Conservation (phyloP, 2,888 invertebrate species). For the Neoitamus cyanurus region DNA sequence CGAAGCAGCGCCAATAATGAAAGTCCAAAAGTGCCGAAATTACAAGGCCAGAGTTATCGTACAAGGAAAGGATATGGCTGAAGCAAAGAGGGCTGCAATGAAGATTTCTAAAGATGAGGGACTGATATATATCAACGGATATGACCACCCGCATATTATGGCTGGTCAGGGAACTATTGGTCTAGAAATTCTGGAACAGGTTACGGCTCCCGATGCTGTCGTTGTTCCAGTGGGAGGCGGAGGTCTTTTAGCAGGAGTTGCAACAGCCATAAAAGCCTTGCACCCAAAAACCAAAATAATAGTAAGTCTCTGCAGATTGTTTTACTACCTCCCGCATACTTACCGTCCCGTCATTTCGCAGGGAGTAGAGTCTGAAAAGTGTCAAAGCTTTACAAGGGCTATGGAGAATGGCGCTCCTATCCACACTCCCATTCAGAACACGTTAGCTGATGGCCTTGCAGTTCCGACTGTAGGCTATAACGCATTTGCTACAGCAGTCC, state of each 20-base stretch:
- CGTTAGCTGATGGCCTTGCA: slow-evolving; percentile 88
- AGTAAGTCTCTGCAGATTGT: slow-evolving; percentile 70
- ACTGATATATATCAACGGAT: slow-evolving; percentile 89
- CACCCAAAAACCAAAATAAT: slow-evolving; percentile 86
- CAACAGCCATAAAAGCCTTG: slow-evolving; percentile 88
- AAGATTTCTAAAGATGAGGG: slow-evolving; percentile 76
- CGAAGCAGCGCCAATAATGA: slow-evolving; percentile 93
- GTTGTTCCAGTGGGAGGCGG: slow-evolving; percentile 91
- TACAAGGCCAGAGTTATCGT: slow-evolving; percentile 85
- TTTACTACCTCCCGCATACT: no score
- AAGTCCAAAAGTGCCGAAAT: slow-evolving; percentile 87
- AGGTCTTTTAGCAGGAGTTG: slow-evolving; percentile 92
- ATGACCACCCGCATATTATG: slow-evolving; percentile 95
- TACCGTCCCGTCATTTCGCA: no score
- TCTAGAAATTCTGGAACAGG: slow-evolving; percentile 91
- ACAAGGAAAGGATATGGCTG: slow-evolving; percentile 82
- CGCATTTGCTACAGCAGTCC: slow-evolving; percentile 64
- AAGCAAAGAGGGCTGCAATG: slow-evolving; percentile 85
- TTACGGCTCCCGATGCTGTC: slow-evolving; percentile 87
- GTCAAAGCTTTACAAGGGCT: slow-evolving; percentile 85
- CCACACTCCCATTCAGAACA: slow-evolving; percentile 75
- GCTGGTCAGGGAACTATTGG: slow-evolving; percentile 96
- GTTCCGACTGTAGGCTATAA: slow-evolving; percentile 90
- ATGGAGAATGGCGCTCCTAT: slow-evolving; percentile 76
- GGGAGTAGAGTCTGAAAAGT: slow-evolving; percentile 94